A percentile compares a stretch with the other conserved stretches of the same genome.
Evolutionary conservation across 2,113 vertebrate genomes (phyloP).

Genomic region (Atractosteus spatula): DNA sequence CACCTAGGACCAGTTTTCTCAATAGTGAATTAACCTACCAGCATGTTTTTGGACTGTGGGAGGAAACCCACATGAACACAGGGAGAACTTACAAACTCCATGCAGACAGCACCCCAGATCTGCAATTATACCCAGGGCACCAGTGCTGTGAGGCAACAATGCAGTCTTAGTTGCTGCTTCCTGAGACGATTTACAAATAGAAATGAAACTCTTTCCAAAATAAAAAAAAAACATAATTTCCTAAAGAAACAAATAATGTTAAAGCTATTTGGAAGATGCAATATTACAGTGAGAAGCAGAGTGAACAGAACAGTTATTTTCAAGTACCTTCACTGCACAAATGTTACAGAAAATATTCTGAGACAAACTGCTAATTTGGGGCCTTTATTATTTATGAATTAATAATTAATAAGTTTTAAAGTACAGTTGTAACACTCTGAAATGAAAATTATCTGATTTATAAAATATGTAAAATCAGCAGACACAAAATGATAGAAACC

Average conservation of each 20-base stretch:
- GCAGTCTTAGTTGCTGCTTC: too few species aligned
- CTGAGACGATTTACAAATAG: neutral
- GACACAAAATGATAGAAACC: constrained; percentile 27
- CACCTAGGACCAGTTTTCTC: too few species aligned
- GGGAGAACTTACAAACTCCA: too few species aligned
- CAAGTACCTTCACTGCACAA: constrained; percentile 36
- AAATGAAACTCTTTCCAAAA: neutral
- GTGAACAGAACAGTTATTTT: constrained; percentile 50
- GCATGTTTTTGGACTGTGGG: too few species aligned
- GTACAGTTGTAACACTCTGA: constrained; percentile 28
- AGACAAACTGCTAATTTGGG: too few species aligned
- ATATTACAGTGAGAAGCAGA: constrained; percentile 29
- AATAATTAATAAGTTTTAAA: constrained; percentile 53
- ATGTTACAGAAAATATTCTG: constrained; percentile 10
- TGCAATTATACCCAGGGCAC: too few species aligned
- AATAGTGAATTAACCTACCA: too few species aligned
- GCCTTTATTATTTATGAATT: neutral
- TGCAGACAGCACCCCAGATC: too few species aligned
- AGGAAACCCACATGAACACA: too few species aligned
- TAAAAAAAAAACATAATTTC: neutral
- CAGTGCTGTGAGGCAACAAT: too few species aligned
- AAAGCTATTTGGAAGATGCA: constrained; percentile 26
- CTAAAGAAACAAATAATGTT: constrained; percentile 24
- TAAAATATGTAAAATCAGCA: constrained; percentile 38
- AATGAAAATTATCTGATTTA: constrained; percentile 38